Conservation (phyloP, 2,113 vertebrate species). For the Otis tarda region DNA sequence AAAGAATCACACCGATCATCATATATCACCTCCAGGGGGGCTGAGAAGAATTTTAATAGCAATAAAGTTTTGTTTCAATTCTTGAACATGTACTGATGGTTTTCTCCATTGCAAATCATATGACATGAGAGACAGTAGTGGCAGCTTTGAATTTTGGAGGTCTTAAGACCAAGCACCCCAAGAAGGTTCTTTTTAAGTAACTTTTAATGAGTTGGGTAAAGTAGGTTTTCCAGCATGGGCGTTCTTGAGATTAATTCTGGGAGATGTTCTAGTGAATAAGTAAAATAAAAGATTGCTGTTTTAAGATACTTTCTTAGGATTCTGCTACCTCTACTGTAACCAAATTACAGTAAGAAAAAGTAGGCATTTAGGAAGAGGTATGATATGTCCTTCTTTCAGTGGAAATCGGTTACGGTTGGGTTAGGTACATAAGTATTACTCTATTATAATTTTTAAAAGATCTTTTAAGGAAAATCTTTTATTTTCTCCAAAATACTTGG, state of each 20-base stretch:
- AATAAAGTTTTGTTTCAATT: conserved; percentile 42
- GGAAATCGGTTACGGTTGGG: not conserved
- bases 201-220: conserved; percentile 57
- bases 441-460: not conserved
- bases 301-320: not conserved
- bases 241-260: not conserved
- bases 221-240: not conserved
- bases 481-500: not conserved
- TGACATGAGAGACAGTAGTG: conserved; percentile 39
- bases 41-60: conserved; percentile 65
- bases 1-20: conserved; percentile 31
- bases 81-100: conserved; percentile 42
- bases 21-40: conserved; percentile 24
- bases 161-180: conserved; percentile 33
- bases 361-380: not conserved
- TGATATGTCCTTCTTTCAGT: not conserved
- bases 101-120: conserved; percentile 59
- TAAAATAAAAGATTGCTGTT: not conserved
- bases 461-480: rapidly evolving
- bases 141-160: conserved; percentile 43
- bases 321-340: not conserved
- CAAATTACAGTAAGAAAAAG: not conserved
- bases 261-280: not conserved
- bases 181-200: conserved; percentile 22
- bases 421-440: not conserved